Evolutionary conservation across 37 sponge, comb jelly and placozoan genomes (phyloP).

Genomic region (Mnemiopsis leidyi): DNA sequence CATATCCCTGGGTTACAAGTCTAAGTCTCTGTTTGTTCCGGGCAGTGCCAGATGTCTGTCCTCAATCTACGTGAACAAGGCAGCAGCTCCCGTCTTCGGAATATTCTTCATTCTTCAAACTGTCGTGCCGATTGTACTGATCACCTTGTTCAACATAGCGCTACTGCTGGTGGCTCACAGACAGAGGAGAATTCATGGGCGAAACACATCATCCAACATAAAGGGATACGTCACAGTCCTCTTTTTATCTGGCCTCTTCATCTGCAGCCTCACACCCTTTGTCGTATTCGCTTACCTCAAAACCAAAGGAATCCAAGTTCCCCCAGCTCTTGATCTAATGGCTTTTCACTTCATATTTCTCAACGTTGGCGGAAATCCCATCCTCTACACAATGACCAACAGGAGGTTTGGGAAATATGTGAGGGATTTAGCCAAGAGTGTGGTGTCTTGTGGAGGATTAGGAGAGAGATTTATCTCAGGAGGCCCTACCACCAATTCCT

Average conservation of each 20-base stretch:
- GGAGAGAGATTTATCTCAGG: not conserved
- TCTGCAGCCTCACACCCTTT: not conserved
- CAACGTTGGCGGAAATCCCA: not conserved
- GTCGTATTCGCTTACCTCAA: not conserved
- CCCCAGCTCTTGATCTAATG: conserved; percentile 2
- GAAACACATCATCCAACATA: not conserved
- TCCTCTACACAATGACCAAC: conserved; percentile 3
- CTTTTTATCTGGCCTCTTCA: not conserved
- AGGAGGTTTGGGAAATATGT: not conserved
- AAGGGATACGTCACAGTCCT: not conserved
- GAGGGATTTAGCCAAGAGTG: not conserved
- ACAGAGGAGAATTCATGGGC: not conserved
- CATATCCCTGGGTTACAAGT: not conserved
- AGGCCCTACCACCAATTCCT: not conserved
- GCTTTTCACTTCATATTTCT: conserved; percentile 21
- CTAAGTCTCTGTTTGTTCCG: not conserved
- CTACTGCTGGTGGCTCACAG: not conserved
- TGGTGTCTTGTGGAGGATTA: not conserved
- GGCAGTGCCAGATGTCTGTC: not conserved
- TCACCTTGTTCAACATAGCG: not conserved
- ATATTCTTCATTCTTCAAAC: not conserved
- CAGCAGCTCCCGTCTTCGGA: not conserved
- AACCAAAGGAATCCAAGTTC: not conserved
- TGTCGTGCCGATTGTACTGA: not conserved
- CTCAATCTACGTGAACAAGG: not conserved